Evolutionary conservation across 2,113 vertebrate species (phyloP).

Genomic region (Oreotrochilus melanogaster): DNA sequence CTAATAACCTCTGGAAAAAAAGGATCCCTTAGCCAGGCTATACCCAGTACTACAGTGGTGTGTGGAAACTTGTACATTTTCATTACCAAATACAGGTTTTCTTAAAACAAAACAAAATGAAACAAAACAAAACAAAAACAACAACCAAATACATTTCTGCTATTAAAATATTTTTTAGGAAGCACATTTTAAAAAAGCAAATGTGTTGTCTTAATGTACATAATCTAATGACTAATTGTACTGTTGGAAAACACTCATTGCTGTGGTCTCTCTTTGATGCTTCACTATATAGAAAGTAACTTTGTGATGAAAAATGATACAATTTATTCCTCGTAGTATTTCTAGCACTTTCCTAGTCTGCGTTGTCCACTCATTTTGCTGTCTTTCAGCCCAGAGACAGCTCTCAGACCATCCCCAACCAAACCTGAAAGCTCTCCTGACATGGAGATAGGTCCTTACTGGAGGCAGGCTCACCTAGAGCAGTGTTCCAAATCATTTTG

Average conservation of each 20-base stretch:
- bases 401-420: background rate
- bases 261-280: rapidly evolving
- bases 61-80: background rate
- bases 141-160: background rate
- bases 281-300: background rate
- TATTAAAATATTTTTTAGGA: background rate
- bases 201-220: rapidly evolving
- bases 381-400: rapidly evolving
- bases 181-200: background rate
- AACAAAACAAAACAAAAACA: background rate
- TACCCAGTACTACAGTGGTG: background rate
- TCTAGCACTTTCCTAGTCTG: background rate
- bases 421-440: background rate
- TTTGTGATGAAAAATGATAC: background rate
- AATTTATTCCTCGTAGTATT: background rate
- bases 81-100: background rate
- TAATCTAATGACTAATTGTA: background rate
- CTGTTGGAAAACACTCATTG: background rate
- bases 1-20: background rate
- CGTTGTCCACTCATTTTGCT: background rate
- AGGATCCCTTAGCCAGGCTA: background rate
- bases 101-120: background rate
- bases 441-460: background rate
- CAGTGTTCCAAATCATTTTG: background rate
- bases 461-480: background rate